A percentile compares a stretch with the other conserved stretches of the same genome.
Evolutionary conservation across 2,113 vertebrate genomes (phyloP).

Genomic region (Geococcyx californianus): DNA sequence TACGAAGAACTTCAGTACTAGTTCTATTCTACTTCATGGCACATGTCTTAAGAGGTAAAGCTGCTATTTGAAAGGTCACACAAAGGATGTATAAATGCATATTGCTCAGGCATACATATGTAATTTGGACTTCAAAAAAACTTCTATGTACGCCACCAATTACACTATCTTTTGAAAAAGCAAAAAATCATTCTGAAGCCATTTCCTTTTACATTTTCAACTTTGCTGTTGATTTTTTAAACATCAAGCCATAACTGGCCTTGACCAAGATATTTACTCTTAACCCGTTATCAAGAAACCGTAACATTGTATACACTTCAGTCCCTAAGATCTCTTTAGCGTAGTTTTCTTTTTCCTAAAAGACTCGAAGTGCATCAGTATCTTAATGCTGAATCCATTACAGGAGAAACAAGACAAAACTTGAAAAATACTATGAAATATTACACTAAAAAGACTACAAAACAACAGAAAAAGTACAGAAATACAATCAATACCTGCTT

Average conservation of each 20-base stretch:
- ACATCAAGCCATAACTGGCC: not conserved
- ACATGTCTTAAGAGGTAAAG: not conserved
- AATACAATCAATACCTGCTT: not conserved
- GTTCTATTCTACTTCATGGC: not conserved
- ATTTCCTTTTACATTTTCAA: not conserved
- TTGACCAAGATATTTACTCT: not conserved
- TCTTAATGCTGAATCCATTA: not conserved
- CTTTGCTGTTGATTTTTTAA: not conserved
- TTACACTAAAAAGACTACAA: not conserved
- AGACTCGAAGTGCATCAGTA: not conserved
- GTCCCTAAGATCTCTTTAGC: not conserved
- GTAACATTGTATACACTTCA: rapidly evolving
- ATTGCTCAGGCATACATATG: not conserved
- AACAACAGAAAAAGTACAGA: not conserved
- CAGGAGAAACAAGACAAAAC: not conserved
- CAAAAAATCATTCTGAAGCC: not conserved
- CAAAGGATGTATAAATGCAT: not conserved
- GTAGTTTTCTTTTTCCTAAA: not conserved
- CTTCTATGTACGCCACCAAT: not conserved
- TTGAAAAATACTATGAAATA: not conserved
- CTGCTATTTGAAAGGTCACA: not conserved
- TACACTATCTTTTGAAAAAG: not conserved
- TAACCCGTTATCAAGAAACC: not conserved
- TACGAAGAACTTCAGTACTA: not conserved
- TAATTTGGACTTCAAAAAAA: not conserved